Evolutionary conservation across 2,113 vertebrate genomes (phyloP).

Genomic region (Diphyllodes magnificus): DNA sequence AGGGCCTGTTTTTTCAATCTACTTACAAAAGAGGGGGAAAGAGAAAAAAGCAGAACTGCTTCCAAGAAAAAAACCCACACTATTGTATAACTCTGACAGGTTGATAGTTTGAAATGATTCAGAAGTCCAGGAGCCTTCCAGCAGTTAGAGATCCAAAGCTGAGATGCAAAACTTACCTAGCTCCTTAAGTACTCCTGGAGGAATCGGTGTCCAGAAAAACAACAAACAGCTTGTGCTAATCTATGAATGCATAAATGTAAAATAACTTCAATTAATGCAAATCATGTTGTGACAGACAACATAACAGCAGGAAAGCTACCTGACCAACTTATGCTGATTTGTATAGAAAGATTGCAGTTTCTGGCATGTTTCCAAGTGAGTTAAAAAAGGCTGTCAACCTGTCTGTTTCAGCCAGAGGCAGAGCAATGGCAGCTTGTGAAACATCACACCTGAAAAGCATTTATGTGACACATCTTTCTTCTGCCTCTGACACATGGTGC

Average conservation of each 20-base stretch:
- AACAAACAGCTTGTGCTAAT: neutral
- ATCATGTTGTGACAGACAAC: slow-evolving; percentile 28
- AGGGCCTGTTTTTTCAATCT: neutral
- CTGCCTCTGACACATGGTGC: neutral
- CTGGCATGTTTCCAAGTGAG: neutral
- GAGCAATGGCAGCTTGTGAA: neutral
- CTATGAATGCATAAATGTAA: neutral
- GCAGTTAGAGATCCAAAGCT: neutral
- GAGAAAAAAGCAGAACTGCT: neutral
- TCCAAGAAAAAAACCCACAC: neutral
- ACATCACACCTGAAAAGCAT: neutral
- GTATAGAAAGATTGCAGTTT: neutral
- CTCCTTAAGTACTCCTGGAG: neutral
- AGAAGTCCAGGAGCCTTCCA: neutral
- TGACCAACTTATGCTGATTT: neutral
- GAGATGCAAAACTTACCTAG: neutral
- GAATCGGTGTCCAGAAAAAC: neutral
- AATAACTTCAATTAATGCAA: slow-evolving; percentile 26
- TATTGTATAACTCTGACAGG: neutral
- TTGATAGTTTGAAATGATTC: neutral
- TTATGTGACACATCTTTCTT: neutral
- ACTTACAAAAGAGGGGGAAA: neutral
- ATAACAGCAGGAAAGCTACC: slow-evolving; percentile 9
- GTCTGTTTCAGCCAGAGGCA: slow-evolving; percentile 8
- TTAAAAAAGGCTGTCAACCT: neutral